Conservation (phyloP, 2,888 invertebrate species). For the Gasteruption jaculator region DNA sequence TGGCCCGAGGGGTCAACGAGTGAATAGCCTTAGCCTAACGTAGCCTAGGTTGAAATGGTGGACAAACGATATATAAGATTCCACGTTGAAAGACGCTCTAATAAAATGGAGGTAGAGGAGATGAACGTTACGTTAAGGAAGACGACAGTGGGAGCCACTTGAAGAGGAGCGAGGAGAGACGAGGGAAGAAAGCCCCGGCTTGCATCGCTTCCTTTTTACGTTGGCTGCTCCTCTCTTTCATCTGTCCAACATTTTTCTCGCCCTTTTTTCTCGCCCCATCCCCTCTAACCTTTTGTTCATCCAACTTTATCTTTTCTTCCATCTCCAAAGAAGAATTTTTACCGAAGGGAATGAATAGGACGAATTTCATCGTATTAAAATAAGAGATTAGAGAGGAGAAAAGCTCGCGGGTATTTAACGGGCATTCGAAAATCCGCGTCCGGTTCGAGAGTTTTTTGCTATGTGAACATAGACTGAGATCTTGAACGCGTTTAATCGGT, state of each 20-base stretch:
- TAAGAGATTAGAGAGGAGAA: not conserved
- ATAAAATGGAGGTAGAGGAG: slow-evolving; percentile 48
- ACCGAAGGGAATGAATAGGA: not conserved
- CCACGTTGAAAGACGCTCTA: slow-evolving; percentile 42
- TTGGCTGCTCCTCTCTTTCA: not conserved
- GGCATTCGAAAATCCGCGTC: no score
- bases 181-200: slow-evolving; percentile 4
- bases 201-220: not conserved
- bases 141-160: slow-evolving; percentile 30
- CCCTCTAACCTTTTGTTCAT: slow-evolving; percentile 2
- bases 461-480: no score
- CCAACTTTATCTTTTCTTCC: slow-evolving; percentile 16
- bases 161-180: slow-evolving; percentile 27
- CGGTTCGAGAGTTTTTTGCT: no score
- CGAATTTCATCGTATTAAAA: not conserved
- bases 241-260: slow-evolving; percentile 7
- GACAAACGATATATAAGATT: slow-evolving; percentile 45
- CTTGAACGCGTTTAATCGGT: no score
- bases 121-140: no score
- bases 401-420: not conserved
- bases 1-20: no score
- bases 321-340: slow-evolving; percentile 14
- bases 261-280: slow-evolving; percentile 2
- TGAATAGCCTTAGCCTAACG: no score
- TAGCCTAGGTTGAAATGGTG: no score